Evolutionary conservation across 2,797 vertebrate species (phyloP).

Genomic region (Chaunax sp.): DNA sequence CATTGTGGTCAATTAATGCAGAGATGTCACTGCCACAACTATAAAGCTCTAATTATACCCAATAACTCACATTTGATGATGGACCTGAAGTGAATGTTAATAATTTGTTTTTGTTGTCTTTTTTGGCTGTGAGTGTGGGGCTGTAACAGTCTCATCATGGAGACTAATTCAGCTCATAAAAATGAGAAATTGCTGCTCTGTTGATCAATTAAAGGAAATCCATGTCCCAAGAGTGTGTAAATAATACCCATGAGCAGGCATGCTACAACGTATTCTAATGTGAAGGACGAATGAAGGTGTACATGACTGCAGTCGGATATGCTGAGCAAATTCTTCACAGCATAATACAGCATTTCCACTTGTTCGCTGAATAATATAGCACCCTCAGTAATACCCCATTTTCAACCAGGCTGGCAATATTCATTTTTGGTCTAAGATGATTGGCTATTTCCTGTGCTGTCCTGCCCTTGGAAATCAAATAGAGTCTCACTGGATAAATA

Average conservation of each 20-base stretch:
- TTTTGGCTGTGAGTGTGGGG: conserved; percentile 27
- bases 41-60: conserved; percentile 60
- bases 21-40: conserved; percentile 61
- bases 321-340: conserved; percentile 2
- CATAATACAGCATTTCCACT: conserved; percentile 21
- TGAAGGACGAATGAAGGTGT: conserved; percentile 52
- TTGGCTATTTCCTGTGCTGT: neutral
- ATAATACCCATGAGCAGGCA: conserved; percentile 26
- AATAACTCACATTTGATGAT: conserved; percentile 57
- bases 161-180: conserved; percentile 40
- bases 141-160: conserved; percentile 25
- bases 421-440: neutral
- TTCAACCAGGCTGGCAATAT: no score
- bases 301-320: conserved; percentile 8
- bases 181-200: conserved; percentile 20
- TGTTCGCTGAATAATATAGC: conserved; percentile 15
- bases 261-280: conserved; percentile 18
- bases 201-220: conserved; percentile 42
- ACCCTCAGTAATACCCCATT: conserved; percentile 1
- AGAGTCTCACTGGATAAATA: no score
- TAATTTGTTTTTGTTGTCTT: conserved; percentile 38
- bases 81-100: conserved; percentile 57
- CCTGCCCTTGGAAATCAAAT: conserved; percentile 5
- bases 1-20: conserved; percentile 58
- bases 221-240: conserved; percentile 40